Base-by-base conservation (phyloP, 2,888 invertebrate species). In the Ectemnius cavifrons region DNA sequence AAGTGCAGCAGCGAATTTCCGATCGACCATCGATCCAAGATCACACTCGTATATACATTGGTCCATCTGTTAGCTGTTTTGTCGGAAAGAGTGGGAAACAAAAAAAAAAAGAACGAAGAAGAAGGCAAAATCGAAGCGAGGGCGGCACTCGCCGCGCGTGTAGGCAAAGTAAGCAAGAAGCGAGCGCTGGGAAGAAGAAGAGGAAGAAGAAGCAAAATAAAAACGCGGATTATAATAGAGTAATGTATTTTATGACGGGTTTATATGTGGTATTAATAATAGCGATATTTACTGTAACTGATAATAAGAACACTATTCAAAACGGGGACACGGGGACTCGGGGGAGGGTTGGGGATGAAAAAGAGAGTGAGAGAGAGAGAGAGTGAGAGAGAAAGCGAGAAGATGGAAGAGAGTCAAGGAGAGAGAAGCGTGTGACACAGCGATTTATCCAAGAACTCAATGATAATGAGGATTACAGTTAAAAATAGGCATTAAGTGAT, bases 191-290 rank as follows among this genome's bases (percentile, higher is more conserved):
- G 63, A 46, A 59, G 57, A 14, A 1, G n/a, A 46, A 2, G 16
- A 46, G 47, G 6, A 20, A 13, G 16, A 6, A 18, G 18, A 56
- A 57, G 71, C 63, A 57, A 60, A 49, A 61, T 65, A 52, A 75
- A 75, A 63, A 85, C 80, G 84, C 79, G 86, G 84, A 87, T 85
- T 75, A 80, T 82, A 84, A 83, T 84, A 83, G 82, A 89, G 86
- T 87, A 87, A 89, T 90, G 90, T 90, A 90, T 90, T 90, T 90
- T 90, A 88, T 88, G 89, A 90, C 86, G 89, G 89, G 88, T 90
- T 90, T 90, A 76, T 71, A 89, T 89, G 89, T 86, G 83, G 84
- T 85, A 84, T 83, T 84, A 83, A 86, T 84, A 83, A 86, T 85
- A 86, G 82, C 84, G 87, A 85, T 87, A 85, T 85, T 86, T 82